These are phyloP conservation scores for Nemapogon koenigi DNA, from an alignment of 2,888 invertebrate species.

Conservation along the genomic window DNA sequence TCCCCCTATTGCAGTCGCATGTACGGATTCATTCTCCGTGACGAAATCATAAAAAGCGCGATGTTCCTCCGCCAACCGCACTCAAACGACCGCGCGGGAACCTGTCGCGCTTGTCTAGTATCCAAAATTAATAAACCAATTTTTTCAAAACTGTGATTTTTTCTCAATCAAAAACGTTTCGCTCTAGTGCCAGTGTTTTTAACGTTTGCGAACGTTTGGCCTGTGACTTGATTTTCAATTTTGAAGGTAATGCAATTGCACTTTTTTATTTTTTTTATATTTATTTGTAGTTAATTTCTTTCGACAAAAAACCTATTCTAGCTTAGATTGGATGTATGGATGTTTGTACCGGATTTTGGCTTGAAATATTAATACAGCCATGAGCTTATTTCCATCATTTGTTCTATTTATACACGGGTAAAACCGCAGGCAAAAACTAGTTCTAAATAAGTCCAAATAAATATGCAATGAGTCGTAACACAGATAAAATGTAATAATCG, in stretches of 20 bases:
- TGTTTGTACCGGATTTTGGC: too few relatives aligned
- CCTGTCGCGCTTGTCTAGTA: slow-evolving; percentile 5
- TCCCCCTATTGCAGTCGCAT: slow-evolving; percentile 28
- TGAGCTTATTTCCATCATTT: too few relatives aligned
- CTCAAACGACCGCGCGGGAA: slow-evolving; percentile 18
- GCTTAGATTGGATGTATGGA: too few relatives aligned
- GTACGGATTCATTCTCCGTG: slow-evolving; percentile 39
- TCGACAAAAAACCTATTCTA: too few relatives aligned
- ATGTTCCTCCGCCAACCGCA: slow-evolving; percentile 28
- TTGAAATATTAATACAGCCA: too few relatives aligned
- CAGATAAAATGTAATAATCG: too few relatives aligned
- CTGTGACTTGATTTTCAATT: slow-evolving; percentile 55
- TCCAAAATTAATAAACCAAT: slow-evolving; percentile 22
- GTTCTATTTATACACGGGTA: too few relatives aligned
- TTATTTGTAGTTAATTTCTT: too few relatives aligned
- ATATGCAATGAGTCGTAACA: too few relatives aligned
- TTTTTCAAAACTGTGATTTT: slow-evolving; percentile 16
- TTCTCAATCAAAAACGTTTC: slow-evolving; percentile 42
- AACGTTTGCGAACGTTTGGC: slow-evolving; percentile 51
- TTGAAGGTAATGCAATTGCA: slow-evolving; percentile 49
- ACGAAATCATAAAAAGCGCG: slow-evolving; percentile 58
- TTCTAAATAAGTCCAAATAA: too few relatives aligned
- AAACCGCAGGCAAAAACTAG: too few relatives aligned
- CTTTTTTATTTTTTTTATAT: slow-evolving; percentile 19
- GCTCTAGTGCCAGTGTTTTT: slow-evolving; percentile 53